Evolutionary conservation across 1,140 invertebrate species (phyloP).

Genomic region (Harlomillsia oculata): DNA sequence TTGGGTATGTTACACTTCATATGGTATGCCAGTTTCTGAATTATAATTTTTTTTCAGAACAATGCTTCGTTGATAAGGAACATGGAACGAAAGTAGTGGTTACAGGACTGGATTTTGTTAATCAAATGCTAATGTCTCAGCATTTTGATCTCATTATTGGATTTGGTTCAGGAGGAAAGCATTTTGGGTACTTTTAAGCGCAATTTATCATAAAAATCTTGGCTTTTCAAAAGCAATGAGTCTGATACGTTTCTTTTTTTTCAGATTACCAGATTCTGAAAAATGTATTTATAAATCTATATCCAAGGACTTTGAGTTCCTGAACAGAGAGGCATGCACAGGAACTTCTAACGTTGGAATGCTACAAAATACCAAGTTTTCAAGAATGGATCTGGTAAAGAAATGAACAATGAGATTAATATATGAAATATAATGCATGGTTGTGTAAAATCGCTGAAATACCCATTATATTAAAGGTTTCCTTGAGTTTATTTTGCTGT

Average conservation of each 20-base stretch:
- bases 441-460: too few species aligned
- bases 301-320: conserved; percentile 3
- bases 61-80: too few species aligned
- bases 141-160: conserved; percentile 17
- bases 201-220: neutral
- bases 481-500: conserved; percentile 31
- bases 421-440: neutral
- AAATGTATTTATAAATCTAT: conserved; percentile 21
- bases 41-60: too few species aligned
- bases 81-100: too few species aligned
- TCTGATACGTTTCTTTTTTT: neutral
- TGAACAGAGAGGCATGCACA: conserved; percentile 5
- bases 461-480: too few species aligned
- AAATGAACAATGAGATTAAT: neutral
- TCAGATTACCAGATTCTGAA: conserved; percentile 14
- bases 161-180: conserved; percentile 21
- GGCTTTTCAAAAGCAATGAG: neutral
- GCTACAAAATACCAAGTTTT: neutral
- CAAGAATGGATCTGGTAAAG: neutral
- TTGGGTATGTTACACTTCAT: too few species aligned
- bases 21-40: too few species aligned
- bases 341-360: neutral
- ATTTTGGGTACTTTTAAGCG: conserved; percentile 5
- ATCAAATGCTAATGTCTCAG: neutral
- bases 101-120: neutral